Conservation (phyloP, 2,113 vertebrate genomes). For the Madoqua kirkii region DNA sequence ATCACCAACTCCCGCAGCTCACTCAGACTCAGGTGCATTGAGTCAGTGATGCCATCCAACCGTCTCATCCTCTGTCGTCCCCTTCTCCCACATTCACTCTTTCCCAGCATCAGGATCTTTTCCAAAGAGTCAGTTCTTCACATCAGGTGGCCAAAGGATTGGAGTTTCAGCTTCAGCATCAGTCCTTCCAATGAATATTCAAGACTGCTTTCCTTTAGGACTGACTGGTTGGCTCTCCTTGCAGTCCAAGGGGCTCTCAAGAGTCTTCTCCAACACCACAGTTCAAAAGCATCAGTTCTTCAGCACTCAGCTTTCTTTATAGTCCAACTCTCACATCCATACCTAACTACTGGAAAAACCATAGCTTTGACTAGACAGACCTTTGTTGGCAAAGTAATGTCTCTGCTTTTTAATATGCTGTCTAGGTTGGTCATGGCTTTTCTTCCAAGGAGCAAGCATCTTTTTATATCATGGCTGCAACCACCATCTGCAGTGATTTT, state of each 20-base stretch:
- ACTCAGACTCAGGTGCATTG: neutral
- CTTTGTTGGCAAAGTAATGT: neutral
- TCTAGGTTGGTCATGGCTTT: neutral
- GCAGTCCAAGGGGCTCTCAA: neutral
- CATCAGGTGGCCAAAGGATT: neutral
- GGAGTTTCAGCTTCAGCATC: neutral
- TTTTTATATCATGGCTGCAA: neutral
- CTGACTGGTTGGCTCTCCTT: neutral
- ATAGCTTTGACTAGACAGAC: neutral
- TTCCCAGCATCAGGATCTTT: neutral
- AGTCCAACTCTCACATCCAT: neutral
- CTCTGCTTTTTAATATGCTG: neutral
- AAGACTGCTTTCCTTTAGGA: neutral
- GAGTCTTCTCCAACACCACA: neutral
- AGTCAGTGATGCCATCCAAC: neutral
- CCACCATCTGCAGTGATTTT: neutral
- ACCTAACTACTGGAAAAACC: neutral
- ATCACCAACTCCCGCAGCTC: neutral
- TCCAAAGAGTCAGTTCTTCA: neutral
- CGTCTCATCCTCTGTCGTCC: neutral
- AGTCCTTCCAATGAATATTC: neutral
- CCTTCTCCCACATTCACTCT: neutral
- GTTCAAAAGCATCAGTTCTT: neutral
- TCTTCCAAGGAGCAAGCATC: neutral
- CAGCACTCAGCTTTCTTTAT: neutral